Base-by-base conservation (phyloP, 2,888 invertebrate genomes). In the Tanytarsus gracilentus region DNA sequence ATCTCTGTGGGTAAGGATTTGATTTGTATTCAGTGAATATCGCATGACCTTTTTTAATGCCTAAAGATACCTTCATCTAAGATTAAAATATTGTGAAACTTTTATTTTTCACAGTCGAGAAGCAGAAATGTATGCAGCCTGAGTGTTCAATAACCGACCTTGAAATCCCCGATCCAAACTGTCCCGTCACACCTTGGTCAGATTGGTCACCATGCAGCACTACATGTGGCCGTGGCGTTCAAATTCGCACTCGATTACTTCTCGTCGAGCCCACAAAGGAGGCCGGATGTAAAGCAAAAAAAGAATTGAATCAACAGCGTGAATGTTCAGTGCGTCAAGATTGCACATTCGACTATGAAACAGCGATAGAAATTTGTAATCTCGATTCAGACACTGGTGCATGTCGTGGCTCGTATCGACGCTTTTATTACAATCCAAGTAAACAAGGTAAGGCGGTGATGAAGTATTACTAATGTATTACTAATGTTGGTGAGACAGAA, bases 161-260 rank as follows among this genome's bases (percentile, higher is more conserved):
- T 6, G 80, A 78, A 65, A 65, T 73, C 1, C 70, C 77, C 2
- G 84, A 84, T 75, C 80, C 83, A 1, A 63, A 76, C 65, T 88
- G 88, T 66, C 86, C 89, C 62, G 85, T 89, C n/a, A 86, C 87
- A 0, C 82, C 82, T 55, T 96, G 95, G 95, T 84, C 88, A 61
- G 85, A 87, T 65, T 96, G 94, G 94, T 89, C 91, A 61, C 87
- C 93, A 0, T 96, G 95, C 75, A 86, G 88, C 55, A 88, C 86
- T 0, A 82, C 88, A 6, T 96, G 95, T 70, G 95, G 93, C 0
- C 81, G 82, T 68, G 95, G 95, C 1, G 81, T 86, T 14, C 78
- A 79, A 63, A 72, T 82, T 61, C 80, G 91, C 59, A 87, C 86
- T 33, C 79, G 94, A 4, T 76, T 90, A 64, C 68, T 84, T 16